A percentile compares a stretch with the other conserved stretches of the same genome.
These are phyloP conservation scores for Drosophila serrata DNA, from an alignment of 1,140 invertebrate species.

Conservation along the genomic window DNA sequence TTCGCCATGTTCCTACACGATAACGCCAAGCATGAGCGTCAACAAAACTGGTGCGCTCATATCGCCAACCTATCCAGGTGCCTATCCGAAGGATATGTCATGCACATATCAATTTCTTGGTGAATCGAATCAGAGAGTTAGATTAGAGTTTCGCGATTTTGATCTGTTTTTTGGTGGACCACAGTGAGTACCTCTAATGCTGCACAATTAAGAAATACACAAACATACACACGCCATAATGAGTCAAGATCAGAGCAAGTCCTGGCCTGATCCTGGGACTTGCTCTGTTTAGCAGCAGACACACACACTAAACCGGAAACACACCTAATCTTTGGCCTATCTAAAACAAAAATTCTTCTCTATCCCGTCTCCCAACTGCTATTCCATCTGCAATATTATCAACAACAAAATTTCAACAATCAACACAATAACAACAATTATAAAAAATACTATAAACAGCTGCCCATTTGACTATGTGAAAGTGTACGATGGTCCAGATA, in stretches of 20 bases:
- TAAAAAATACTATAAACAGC: slow-evolving; percentile 87
- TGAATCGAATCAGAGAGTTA: slow-evolving; percentile 94
- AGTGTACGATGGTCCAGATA: slow-evolving; percentile 97
- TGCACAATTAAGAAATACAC: slow-evolving; percentile 51
- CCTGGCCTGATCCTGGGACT: slow-evolving; percentile 14
- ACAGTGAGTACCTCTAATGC: slow-evolving; percentile 92
- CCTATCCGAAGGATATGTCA: slow-evolving; percentile 97
- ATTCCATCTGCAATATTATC: slow-evolving; percentile 53
- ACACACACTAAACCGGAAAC: slow-evolving; percentile 20
- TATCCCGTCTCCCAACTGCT: slow-evolving; percentile 45
- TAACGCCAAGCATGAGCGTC: slow-evolving; percentile 92
- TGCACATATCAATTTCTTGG: slow-evolving; percentile 98
- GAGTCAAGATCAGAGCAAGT: slow-evolving; percentile 78
- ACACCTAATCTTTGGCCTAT: slow-evolving; percentile 29
- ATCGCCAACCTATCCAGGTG: slow-evolving; percentile 99
- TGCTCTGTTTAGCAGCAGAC: slow-evolving; percentile 67
- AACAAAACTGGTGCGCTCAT: slow-evolving; percentile 93
- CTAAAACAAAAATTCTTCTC: slow-evolving; percentile 51
- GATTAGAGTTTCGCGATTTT: slow-evolving; percentile 98
- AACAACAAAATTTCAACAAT: slow-evolving; percentile 61
- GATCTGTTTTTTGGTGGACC: slow-evolving; percentile 99
- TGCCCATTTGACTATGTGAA: slow-evolving; percentile 99
- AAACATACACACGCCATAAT: slow-evolving; percentile 4
- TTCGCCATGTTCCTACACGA: slow-evolving; percentile 93
- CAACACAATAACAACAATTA: slow-evolving; percentile 34